phyloP scores from a whole-genome alignment of 2,888 invertebrate species.

The Aphodius sticticus region DNA sequence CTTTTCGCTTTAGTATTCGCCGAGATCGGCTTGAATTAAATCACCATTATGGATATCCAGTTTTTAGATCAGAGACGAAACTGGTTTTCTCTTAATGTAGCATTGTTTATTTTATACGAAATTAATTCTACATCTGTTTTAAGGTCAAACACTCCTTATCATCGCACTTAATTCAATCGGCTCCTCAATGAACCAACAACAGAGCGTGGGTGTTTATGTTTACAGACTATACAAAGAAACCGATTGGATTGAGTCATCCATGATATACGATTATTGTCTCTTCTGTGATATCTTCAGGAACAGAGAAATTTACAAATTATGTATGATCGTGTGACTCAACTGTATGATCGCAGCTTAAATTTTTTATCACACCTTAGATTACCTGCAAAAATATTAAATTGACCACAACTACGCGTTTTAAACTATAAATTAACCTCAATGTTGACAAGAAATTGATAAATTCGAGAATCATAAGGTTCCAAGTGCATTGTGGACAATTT shows the following conservation, averaged over 20 bases:
- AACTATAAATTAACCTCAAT: too few relatives aligned
- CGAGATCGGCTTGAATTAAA: neutral
- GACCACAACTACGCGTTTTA: too few relatives aligned
- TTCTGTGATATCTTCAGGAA: neutral
- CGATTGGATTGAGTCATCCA: neutral
- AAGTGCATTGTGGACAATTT: too few relatives aligned
- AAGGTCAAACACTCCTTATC: constrained; percentile 14
- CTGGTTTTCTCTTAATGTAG: neutral
- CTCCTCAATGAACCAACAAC: neutral
- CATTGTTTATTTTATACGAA: constrained; percentile 12
- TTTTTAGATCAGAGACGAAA: neutral
- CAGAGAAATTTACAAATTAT: neutral
- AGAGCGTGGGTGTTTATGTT: neutral
- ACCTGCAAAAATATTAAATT: too few relatives aligned
- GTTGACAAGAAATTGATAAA: too few relatives aligned
- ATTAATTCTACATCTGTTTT: constrained; percentile 19
- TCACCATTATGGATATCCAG: neutral
- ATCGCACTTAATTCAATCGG: neutral
- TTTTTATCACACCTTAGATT: too few relatives aligned
- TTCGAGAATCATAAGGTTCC: too few relatives aligned
- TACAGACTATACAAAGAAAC: neutral
- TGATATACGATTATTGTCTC: neutral
- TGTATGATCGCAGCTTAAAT: too few relatives aligned
- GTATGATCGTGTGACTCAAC: too few relatives aligned
- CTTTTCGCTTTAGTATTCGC: neutral